Base-by-base conservation (phyloP, 2,888 invertebrate species). In the Pollenia angustigena region DNA sequence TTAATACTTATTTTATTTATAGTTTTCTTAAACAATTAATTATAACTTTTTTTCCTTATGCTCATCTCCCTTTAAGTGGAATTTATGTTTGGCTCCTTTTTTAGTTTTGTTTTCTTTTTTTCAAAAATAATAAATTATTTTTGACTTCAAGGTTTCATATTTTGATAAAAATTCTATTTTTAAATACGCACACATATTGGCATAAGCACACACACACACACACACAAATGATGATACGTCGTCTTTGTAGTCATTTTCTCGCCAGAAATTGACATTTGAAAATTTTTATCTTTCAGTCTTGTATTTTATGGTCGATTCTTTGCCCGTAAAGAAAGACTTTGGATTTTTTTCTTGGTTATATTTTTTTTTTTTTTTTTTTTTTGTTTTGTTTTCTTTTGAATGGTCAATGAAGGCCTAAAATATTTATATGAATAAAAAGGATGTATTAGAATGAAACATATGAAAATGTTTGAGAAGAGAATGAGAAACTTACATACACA, bases 181-280 rank as follows among this genome's bases (percentile, higher is more conserved):
- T 6, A 32, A 32, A 32, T 23, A 6, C 32, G 1, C 32, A 32
- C 32, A 6, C 6, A 32, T 32, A 32, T 32, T 32, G 32, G 9
- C 8, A 10, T 8, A 23, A 12, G 11, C 11, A 12, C 4, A 56
- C 10, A 23, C 32, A 12, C 1, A 32, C 32, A 4, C 32, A 32
- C 23, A 23, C 23, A 23, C 32, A 32, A 32, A 32, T 32, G 6
- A 1, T 0, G 2, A 4, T 42, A 6, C 0, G 44, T 4, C 10
- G 42, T 64, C 18, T 48, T 58, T 2, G 8, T 46, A 10, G 7
- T 23, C 23, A 32, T 56, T 0, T n/a, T 18, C 18, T 56, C 42
- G 42, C 32, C 60, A 66, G 42, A 79, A 52, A 84, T 79, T 75
- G 52, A 69, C 74, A 85, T 62, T 85, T 85, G 69, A 62, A 75